Conservation (phyloP, 2,113 vertebrate species). For the Chunga burmeisteri region DNA sequence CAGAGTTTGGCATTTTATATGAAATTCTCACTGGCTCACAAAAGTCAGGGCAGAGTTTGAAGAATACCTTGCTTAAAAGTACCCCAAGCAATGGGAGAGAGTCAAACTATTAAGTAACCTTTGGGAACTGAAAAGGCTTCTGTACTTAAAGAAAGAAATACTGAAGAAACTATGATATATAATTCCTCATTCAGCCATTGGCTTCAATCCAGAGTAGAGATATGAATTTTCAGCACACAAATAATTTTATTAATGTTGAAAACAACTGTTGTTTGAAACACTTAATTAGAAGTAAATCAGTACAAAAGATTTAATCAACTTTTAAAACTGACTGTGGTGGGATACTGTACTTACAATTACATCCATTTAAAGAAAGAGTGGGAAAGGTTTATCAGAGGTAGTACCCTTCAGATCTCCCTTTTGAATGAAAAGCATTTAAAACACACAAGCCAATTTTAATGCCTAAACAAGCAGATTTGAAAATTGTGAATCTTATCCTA, state of each 20-base stretch:
- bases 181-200: not conserved
- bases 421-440: not conserved
- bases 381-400: not conserved
- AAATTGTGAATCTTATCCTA: not conserved
- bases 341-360: not conserved
- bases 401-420: not conserved
- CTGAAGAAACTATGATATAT: not conserved
- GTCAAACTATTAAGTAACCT: not conserved
- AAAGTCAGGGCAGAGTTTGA: not conserved
- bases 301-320: not conserved
- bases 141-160: not conserved
- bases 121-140: not conserved
- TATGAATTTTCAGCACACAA: not conserved
- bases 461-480: not conserved
- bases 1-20: rapidly evolving
- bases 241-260: not conserved
- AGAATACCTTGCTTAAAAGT: not conserved
- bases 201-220: not conserved
- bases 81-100: not conserved
- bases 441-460: not conserved
- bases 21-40: not conserved
- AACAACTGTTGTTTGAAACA: not conserved
- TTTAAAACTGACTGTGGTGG: not conserved
- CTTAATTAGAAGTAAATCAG: not conserved
- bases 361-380: not conserved